Evolutionary conservation across 2,888 invertebrate species (phyloP).

Genomic region (Philonicus albiceps): DNA sequence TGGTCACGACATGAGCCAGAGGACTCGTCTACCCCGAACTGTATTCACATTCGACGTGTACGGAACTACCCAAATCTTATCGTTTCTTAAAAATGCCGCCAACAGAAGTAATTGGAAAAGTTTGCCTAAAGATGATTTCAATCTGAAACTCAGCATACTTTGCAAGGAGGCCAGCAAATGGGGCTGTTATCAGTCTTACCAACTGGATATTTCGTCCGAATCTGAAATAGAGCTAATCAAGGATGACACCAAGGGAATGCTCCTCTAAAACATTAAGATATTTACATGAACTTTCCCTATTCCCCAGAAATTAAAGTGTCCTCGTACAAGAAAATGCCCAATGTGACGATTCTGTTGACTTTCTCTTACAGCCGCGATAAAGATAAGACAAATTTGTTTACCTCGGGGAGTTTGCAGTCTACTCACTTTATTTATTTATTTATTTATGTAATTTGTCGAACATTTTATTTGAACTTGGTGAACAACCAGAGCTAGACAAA

Average conservation of each 20-base stretch:
- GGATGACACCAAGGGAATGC: background rate
- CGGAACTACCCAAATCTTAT: slow-evolving; percentile 51
- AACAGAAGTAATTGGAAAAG: slow-evolving; percentile 46
- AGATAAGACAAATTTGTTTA: background rate
- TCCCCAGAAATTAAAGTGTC: background rate
- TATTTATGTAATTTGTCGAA: background rate
- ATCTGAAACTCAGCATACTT: slow-evolving; percentile 51
- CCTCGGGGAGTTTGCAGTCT: background rate
- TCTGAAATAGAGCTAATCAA: background rate
- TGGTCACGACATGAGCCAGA: slow-evolving; percentile 52
- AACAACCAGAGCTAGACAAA: background rate
- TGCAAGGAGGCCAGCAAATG: slow-evolving; percentile 54
- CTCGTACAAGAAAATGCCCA: background rate
- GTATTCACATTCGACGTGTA: slow-evolving; percentile 53
- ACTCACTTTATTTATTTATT: background rate
- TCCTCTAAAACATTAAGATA: background rate
- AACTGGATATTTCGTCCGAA: slow-evolving; percentile 53
- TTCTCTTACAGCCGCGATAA: background rate
- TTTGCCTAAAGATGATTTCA: slow-evolving; percentile 53
- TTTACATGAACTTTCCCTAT: background rate
- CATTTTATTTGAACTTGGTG: background rate
- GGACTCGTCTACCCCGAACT: slow-evolving; percentile 50
- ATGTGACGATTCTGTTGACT: background rate
- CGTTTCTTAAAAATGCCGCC: slow-evolving; percentile 49
- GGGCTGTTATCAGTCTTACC: slow-evolving; percentile 54